A percentile compares a stretch with the other conserved stretches of the same genome.
Conservation (phyloP, 2,113 vertebrate species). For the Rattus norvegicus region GRCr8 NC_086026.1:61821001-61821500, state of each 20-base stretch:
- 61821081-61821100: constrained; percentile 33
- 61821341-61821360: not conserved
- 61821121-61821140: constrained; percentile 34
- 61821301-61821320: not conserved
- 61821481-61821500: fast-evolving
- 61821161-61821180: not conserved
- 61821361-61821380: not conserved
- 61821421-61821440: not conserved
- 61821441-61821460: not conserved
- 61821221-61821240: not conserved
- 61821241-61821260: not conserved
- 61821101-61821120: constrained; percentile 26
- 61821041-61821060: not conserved
- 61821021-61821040: not conserved
- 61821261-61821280: constrained; percentile 5
- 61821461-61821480: not conserved
- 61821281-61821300: not conserved
- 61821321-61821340: not conserved
- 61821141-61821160: not conserved
- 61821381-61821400: not conserved
- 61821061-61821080: constrained; percentile 1
- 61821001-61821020: not conserved
- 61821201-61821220: constrained; percentile 32
- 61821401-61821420: not conserved
- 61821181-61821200: not conserved